phyloP scores from a whole-genome alignment of 64 coral and sea anemone species.

The Stichodactyla mertensii region DNA sequence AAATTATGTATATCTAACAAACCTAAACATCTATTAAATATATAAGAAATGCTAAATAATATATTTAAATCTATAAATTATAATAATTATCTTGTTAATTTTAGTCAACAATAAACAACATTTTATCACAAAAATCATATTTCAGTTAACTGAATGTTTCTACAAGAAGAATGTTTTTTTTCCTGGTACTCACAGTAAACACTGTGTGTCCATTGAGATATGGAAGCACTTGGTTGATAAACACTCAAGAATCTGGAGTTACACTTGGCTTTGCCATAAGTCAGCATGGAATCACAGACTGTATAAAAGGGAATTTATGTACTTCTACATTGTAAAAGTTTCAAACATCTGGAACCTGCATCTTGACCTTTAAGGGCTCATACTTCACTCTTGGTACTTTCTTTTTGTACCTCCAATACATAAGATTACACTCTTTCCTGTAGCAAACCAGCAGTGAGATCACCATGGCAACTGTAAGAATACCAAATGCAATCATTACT shows the following conservation, averaged over 20 bases:
- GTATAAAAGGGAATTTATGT: background rate
- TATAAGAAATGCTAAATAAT: constrained; percentile 6
- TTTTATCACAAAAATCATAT: no score
- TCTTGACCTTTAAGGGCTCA: constrained; percentile 70
- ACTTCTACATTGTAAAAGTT: background rate
- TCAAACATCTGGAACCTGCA: constrained; percentile 50
- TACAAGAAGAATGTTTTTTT: no score
- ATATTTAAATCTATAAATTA: background rate
- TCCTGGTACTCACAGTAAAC: no score
- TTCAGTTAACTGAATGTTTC: no score
- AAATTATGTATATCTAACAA: background rate
- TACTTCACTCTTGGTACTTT: constrained; percentile 60
- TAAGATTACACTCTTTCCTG: constrained; percentile 61
- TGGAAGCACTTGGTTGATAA: no score
- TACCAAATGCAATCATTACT: constrained; percentile 60
- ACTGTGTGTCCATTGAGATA: no score
- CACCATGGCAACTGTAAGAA: constrained; percentile 45
- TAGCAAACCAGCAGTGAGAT: constrained; percentile 46
- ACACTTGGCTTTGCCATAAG: no score
- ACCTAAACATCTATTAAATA: background rate
- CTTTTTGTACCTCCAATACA: constrained; percentile 28
- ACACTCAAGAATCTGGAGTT: no score
- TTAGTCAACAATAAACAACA: no score
- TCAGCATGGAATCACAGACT: background rate
- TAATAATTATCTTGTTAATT: background rate